A percentile compares a stretch with the other conserved stretches of the same genome.
Evolutionary conservation across 53 echinoderm and acorn worm genomes (phyloP).

Genomic region (Antedon mediterranea): DNA sequence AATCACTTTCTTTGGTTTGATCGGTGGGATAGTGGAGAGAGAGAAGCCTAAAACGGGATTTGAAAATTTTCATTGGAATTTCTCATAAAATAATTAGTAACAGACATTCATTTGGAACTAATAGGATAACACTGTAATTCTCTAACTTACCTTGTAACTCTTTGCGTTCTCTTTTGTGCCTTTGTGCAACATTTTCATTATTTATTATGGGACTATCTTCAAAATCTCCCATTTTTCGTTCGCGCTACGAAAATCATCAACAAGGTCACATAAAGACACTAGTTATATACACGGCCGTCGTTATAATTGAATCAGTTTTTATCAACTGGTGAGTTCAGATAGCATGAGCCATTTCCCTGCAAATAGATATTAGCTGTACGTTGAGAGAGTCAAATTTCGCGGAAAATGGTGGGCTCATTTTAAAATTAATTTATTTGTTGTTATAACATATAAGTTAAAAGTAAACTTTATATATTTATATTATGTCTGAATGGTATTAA

Average conservation of each 20-base stretch:
- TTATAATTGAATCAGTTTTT: no score
- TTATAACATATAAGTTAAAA: no score
- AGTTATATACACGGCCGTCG: no score
- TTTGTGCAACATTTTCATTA: slow-evolving; percentile 29
- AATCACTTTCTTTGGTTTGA: no score
- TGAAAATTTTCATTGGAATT: not conserved
- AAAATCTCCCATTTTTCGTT: not conserved
- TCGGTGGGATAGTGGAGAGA: no score
- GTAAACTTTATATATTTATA: no score
- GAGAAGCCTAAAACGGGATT: no score
- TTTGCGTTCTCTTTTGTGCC: slow-evolving; percentile 70
- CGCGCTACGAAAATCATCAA: not conserved
- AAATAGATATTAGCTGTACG: not conserved
- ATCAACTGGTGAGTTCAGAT: no score
- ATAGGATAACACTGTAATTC: not conserved
- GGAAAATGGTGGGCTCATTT: not conserved
- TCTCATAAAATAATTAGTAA: not conserved
- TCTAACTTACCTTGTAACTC: slow-evolving; percentile 60
- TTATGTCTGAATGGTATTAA: no score
- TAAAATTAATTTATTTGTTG: not conserved
- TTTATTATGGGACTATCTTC: not conserved
- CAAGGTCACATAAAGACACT: not conserved
- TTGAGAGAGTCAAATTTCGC: not conserved
- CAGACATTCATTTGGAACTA: not conserved
- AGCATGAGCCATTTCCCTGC: no score